Evolutionary conservation across 2,797 vertebrate species (phyloP).

Genomic region (Pipistrellus nathusii): DNA sequence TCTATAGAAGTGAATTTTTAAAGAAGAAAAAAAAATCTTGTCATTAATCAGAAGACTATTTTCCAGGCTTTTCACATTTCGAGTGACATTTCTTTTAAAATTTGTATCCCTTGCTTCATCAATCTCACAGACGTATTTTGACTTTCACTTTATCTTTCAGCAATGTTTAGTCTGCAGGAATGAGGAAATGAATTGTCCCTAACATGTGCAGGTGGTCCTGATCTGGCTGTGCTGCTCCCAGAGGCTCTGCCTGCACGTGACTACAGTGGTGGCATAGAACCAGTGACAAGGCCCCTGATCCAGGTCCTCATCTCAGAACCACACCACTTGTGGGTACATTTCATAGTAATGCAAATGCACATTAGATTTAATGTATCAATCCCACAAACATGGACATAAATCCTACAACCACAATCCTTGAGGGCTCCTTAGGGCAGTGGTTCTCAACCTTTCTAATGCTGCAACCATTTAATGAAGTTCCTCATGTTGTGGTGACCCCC

Average conservation of each 20-base stretch:
- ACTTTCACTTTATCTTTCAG: not conserved
- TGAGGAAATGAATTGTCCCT: not conserved
- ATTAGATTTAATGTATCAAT: not conserved
- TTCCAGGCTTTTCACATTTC: not conserved
- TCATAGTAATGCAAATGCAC: not conserved
- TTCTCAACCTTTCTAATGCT: too few species aligned
- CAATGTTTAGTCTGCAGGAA: not conserved
- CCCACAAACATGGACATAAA: not conserved
- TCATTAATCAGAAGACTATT: not conserved
- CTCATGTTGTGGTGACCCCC: too few species aligned
- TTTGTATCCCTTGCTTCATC: not conserved
- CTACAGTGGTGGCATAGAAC: rapidly evolving
- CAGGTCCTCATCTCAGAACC: not conserved
- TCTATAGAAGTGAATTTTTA: not conserved
- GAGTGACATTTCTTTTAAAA: conserved; percentile 32
- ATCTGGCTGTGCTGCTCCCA: rapidly evolving
- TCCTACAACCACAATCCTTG: not conserved
- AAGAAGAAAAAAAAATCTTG: not conserved
- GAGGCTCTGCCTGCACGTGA: rapidly evolving
- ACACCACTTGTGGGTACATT: not conserved
- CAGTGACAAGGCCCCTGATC: not conserved
- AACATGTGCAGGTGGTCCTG: rapidly evolving
- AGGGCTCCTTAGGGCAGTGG: too few species aligned
- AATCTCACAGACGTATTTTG: not conserved
- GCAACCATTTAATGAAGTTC: too few species aligned